These are phyloP conservation scores for Papilio dardanus DNA, from an alignment of 1,140 invertebrate genomes.

Conservation along the genomic window DNA sequence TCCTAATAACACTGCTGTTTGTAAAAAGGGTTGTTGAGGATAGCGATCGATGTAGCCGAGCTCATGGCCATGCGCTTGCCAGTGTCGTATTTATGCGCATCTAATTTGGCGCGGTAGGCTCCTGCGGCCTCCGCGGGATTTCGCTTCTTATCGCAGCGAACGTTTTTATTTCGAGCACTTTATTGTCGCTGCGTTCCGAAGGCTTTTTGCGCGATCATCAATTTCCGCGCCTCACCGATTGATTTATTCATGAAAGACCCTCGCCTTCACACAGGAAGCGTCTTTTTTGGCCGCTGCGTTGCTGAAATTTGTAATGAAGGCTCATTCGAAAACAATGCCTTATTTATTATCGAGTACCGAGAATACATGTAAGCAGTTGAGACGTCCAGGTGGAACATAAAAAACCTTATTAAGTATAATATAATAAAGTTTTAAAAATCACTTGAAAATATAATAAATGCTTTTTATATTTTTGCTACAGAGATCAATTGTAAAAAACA, in stretches of 20 bases:
- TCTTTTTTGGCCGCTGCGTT: conserved; percentile 70
- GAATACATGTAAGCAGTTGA: conserved; percentile 40
- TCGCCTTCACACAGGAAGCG: conserved; percentile 78
- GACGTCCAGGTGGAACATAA: conserved; percentile 39
- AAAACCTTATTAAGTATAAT: conserved; percentile 24
- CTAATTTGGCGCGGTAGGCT: conserved; percentile 67
- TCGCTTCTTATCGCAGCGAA: conserved; percentile 66
- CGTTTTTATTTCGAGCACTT: conserved; percentile 77
- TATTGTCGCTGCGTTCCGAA: conserved; percentile 73
- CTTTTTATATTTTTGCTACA: not conserved
- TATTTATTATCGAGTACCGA: conserved; percentile 69
- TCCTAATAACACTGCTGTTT: conserved; percentile 3
- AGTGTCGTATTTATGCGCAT: conserved; percentile 76
- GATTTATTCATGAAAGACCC: conserved; percentile 80
- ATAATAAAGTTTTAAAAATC: conserved; percentile 9
- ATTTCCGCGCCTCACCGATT: conserved; percentile 79
- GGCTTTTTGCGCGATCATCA: conserved; percentile 78
- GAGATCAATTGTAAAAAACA: conserved; percentile 17
- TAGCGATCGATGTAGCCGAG: conserved; percentile 21
- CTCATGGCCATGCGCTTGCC: conserved; percentile 36
- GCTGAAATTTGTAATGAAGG: conserved; percentile 81
- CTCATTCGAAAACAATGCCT: conserved; percentile 79
- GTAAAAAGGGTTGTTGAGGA: conserved; percentile 20
- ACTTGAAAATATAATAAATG: not conserved
- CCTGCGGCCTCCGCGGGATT: conserved; percentile 59